Conservation (phyloP, 37 sponge, comb jelly and placozoan species). For the Geodia barretti region DNA sequence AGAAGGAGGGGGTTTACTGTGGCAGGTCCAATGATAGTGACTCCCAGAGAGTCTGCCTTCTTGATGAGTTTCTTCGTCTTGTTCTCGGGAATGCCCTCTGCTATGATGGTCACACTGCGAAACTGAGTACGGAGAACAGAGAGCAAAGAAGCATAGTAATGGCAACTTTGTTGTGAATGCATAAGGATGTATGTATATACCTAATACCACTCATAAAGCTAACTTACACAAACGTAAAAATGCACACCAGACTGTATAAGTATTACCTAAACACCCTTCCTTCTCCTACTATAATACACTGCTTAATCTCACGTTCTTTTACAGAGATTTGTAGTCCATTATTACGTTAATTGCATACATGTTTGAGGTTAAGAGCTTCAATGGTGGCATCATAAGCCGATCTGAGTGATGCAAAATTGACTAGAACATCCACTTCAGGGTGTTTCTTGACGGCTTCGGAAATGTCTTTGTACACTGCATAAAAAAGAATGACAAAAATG, state of each 20-base stretch:
- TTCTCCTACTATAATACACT: no score
- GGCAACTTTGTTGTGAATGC: no score
- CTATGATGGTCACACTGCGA: conserved; percentile 88
- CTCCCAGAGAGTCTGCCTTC: conserved; percentile 73
- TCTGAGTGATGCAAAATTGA: conserved; percentile 97
- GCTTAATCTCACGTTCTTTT: no score
- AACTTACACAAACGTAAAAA: no score
- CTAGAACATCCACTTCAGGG: conserved; percentile 80
- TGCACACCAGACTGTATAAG: no score
- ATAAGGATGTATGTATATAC: no score
- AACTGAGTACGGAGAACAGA: conserved; percentile 46
- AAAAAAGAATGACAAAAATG: conserved; percentile 15
- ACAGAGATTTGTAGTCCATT: no score
- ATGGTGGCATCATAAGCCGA: conserved; percentile 93
- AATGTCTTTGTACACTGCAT: conserved; percentile 90
- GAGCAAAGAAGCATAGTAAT: background rate
- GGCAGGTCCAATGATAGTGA: conserved; percentile 94
- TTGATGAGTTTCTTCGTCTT: conserved; percentile 85
- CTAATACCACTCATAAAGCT: no score
- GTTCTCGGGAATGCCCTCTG: conserved; percentile 98
- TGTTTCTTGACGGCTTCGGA: conserved; percentile 81
- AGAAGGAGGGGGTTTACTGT: no score
- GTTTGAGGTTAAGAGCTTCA: conserved; percentile 67
- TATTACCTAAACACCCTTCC: no score
- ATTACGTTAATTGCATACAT: no score